Percentiles rank a stretch among this genome's conserved stretches.
Conservation (phyloP, 1,140 invertebrate species). For the Drosophila eugracilis region DNA sequence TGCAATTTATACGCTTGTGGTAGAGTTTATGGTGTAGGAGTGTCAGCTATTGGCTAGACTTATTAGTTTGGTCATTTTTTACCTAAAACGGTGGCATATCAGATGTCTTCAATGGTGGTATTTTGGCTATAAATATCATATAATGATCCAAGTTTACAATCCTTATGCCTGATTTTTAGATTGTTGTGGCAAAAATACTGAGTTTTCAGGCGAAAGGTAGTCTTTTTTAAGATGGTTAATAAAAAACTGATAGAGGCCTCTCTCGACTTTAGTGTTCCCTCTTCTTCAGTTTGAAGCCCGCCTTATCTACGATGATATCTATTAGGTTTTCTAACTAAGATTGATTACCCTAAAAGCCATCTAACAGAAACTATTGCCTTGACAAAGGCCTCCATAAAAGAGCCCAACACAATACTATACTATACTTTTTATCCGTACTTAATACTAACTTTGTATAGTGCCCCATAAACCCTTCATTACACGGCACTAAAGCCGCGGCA, state of each 20-base stretch:
- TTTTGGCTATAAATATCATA: too few relatives aligned
- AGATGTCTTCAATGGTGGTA: too few relatives aligned
- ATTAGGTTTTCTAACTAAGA: conserved; percentile 22
- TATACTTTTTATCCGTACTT: conserved; percentile 13
- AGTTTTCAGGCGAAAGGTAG: too few relatives aligned
- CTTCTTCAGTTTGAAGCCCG: conserved; percentile 3
- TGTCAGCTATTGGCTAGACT: background rate
- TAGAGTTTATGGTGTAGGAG: background rate
- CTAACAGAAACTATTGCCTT: conserved; percentile 23
- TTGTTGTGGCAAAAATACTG: too few relatives aligned
- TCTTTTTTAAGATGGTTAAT: too few relatives aligned
- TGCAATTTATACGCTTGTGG: conserved; percentile 15
- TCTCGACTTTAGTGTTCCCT: too few relatives aligned
- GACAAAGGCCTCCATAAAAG: conserved; percentile 17
- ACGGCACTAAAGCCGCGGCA: conserved; percentile 50
- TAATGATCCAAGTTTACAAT: too few relatives aligned
- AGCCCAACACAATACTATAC: conserved; percentile 9
- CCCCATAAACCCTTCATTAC: conserved; percentile 72
- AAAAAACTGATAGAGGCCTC: too few relatives aligned
- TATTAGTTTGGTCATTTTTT: too few relatives aligned
- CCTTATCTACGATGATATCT: conserved; percentile 2
- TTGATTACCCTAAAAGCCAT: conserved; percentile 28
- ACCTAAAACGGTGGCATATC: too few relatives aligned
- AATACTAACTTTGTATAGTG: conserved; percentile 46
- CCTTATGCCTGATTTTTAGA: too few relatives aligned